Percentiles rank a stretch among this genome's conserved stretches.
Conservation (phyloP, 2,888 invertebrate species). For the Stenolophus ochropezus region DNA sequence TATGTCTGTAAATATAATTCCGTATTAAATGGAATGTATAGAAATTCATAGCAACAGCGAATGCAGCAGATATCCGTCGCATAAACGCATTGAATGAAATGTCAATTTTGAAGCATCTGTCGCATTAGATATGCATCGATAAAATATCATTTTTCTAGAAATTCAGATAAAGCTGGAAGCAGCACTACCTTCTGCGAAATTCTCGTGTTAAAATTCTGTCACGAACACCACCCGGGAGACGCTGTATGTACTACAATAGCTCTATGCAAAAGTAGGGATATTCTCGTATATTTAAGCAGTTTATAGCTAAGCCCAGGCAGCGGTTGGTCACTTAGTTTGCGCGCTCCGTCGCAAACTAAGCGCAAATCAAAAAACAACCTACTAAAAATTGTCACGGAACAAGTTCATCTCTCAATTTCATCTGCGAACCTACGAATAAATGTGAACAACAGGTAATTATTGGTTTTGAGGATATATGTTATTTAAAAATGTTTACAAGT, state of each 20-base stretch:
- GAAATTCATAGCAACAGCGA: not conserved
- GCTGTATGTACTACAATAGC: slow-evolving; percentile 18
- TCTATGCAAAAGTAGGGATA: slow-evolving; percentile 32
- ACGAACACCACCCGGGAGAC: slow-evolving; percentile 37
- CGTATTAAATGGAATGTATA: too few species aligned
- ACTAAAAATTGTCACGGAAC: too few species aligned
- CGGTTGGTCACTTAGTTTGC: too few species aligned
- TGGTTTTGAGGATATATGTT: too few species aligned
- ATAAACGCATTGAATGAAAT: slow-evolving; percentile 44
- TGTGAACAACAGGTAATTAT: too few species aligned
- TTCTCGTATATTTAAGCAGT: slow-evolving; percentile 45
- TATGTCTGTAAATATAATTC: too few species aligned
- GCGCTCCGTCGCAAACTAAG: too few species aligned
- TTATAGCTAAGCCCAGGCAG: slow-evolving; percentile 32
- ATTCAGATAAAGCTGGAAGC: slow-evolving; percentile 1
- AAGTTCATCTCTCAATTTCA: too few species aligned
- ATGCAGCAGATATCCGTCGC: not conserved
- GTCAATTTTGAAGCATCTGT: slow-evolving; percentile 49
- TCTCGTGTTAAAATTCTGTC: slow-evolving; percentile 54
- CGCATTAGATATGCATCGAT: slow-evolving; percentile 33
- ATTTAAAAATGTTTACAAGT: too few species aligned
- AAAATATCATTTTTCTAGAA: slow-evolving; percentile 37
- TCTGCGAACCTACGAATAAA: too few species aligned
- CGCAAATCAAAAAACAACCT: too few species aligned
- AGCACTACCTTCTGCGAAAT: slow-evolving; percentile 38